Conservation (phyloP, 2,797 vertebrate genomes). For the Fundulus diaphanus region DNA sequence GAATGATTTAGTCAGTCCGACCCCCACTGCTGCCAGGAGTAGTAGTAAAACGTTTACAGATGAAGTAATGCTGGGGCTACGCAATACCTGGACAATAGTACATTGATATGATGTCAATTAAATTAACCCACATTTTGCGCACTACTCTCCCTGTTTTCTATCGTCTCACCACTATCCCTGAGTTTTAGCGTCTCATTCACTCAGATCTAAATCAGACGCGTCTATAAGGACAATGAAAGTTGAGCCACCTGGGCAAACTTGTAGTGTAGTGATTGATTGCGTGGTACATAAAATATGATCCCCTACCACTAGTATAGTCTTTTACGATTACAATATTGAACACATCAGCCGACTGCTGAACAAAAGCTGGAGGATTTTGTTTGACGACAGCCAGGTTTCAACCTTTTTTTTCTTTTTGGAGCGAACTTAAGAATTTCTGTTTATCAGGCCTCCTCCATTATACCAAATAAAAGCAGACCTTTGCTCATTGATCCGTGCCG, state of each 20-base stretch:
- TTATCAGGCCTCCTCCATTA: neutral
- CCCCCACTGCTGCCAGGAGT: neutral
- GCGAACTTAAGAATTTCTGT: neutral
- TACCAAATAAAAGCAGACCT: neutral
- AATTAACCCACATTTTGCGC: neutral
- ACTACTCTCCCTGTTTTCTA: neutral
- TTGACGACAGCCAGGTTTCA: neutral
- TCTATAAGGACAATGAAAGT: neutral
- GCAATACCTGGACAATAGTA: neutral
- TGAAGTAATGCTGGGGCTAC: neutral
- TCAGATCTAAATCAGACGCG: neutral
- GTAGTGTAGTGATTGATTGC: neutral
- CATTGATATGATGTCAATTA: neutral
- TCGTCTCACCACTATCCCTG: neutral
- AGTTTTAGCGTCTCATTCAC: neutral
- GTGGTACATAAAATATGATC: neutral
- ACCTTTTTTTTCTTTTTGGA: neutral
- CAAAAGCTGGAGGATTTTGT: neutral
- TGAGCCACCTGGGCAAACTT: neutral
- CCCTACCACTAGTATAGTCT: no score
- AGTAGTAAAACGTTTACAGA: neutral
- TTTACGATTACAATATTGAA: neutral
- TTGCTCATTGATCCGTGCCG: conserved; percentile 2
- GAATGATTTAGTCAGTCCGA: neutral
- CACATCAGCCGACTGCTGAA: neutral